Evolutionary conservation across 1,140 invertebrate genomes (phyloP).

Genomic region (Caenorhabditis briggsae): DNA sequence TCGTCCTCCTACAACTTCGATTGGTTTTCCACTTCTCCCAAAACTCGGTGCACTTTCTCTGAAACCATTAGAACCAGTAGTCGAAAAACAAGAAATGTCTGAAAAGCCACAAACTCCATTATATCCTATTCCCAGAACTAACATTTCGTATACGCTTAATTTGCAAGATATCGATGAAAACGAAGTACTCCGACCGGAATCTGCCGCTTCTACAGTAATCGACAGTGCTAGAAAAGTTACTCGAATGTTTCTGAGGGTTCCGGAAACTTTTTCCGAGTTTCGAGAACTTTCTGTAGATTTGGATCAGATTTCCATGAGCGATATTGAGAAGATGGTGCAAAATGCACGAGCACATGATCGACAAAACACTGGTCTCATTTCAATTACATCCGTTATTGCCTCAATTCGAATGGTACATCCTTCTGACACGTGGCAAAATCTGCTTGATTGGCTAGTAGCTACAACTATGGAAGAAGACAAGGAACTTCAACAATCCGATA

Average conservation of each 20-base stretch:
- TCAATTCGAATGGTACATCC: slow-evolving; percentile 30
- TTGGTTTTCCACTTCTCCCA: slow-evolving; percentile 16
- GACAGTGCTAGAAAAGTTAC: neutral
- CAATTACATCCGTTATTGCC: neutral
- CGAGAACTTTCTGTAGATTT: slow-evolving; percentile 47
- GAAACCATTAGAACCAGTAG: slow-evolving; percentile 10
- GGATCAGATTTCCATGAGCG: neutral
- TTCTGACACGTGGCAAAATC: slow-evolving; percentile 32
- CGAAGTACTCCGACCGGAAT: slow-evolving; percentile 11
- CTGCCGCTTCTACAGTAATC: neutral
- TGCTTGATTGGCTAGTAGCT: slow-evolving; percentile 11
- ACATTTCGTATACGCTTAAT: slow-evolving; percentile 27
- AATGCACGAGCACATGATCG: neutral
- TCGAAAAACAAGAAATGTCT: neutral
- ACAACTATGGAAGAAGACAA: neutral
- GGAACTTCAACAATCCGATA: neutral
- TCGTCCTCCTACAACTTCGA: slow-evolving; percentile 8
- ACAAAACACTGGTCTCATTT: slow-evolving; percentile 1
- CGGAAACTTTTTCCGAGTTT: slow-evolving; percentile 22
- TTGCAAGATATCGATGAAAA: slow-evolving; percentile 44
- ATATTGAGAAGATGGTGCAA: slow-evolving; percentile 35
- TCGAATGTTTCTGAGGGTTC: neutral
- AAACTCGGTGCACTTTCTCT: neutral
- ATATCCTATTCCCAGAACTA: slow-evolving; percentile 39
- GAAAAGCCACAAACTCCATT: slow-evolving; percentile 42